Evolutionary conservation across 2,113 vertebrate species (phyloP), one percentile per base, ranked within the genome.

Genomic region (Chitala chitala): DNA sequence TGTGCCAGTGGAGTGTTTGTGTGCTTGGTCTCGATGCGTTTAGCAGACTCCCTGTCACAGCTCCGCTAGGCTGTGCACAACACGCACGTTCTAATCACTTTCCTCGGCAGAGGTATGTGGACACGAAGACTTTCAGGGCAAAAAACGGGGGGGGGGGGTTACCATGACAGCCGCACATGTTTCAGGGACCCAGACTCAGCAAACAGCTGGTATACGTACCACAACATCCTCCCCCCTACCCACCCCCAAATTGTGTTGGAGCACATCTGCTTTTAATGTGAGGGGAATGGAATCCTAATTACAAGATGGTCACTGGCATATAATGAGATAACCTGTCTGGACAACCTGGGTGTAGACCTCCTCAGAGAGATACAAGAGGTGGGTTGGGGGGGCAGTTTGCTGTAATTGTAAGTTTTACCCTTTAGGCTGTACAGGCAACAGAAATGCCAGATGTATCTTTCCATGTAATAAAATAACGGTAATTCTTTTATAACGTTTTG

Each of bases 181-280:
- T 72, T 79, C 72, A 63, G 26, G 40, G 44, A 44, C 29, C n/a
- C 2, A 24, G 24, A 48, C 64, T 40, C 71, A 79, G 77, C 80
- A 86, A n/a, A 84, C 88, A 90, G 88, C 87, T 89, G 87, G 84
- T 86, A 87, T 84, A 82, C 83, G n/a, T n/a, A n/a, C 46, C 79
- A 59, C 82, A 79, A 69, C 75, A 82, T 83, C 72, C 72, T 40
- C 26, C 38, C 38, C 64, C 22, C 42, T 84, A 79, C 83, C 48
- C 80, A 61, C 81, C 75, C 83, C 82, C 84, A 81, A 82, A 55
- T 72, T 65, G 13, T 64, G 44, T 48, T 5, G 76, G 83, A 79
- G 83, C 83, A 88, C 88, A 91, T 90, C 89, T 91, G 89, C 80
- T 89, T 87, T 82, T 80, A 84, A 71, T 74, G 81, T 26, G 79